Percentiles rank a stretch among this genome's conserved stretches.
Conservation (phyloP, 2,797 vertebrate species). For the Girardinus metallicus region DNA sequence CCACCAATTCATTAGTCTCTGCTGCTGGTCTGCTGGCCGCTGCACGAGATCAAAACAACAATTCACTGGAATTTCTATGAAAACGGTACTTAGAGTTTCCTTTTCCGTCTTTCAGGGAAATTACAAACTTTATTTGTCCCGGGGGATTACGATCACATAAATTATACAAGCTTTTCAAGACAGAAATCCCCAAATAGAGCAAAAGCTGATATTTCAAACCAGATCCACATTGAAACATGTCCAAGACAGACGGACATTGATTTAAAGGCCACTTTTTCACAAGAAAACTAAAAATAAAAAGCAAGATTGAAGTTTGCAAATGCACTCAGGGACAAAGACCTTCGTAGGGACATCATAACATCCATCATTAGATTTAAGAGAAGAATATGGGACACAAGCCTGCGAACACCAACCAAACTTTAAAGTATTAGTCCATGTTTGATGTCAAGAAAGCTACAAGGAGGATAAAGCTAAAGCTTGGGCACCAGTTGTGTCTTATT, state of each 20-base stretch:
- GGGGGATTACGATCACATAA: background rate
- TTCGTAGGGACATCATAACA: background rate
- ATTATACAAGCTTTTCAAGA: background rate
- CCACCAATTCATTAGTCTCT: constrained; percentile 39
- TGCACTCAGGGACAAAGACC: background rate
- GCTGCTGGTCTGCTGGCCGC: background rate
- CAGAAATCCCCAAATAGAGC: background rate
- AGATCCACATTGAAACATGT: background rate
- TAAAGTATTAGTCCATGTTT: background rate
- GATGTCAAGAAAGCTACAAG: background rate
- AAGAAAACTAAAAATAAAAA: background rate
- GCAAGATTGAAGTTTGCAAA: background rate
- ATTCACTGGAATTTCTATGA: constrained; percentile 2
- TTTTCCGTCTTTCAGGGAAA: background rate
- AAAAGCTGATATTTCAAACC: background rate
- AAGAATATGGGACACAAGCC: background rate
- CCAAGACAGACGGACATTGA: background rate
- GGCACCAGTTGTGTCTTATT: no score
- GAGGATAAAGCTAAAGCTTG: background rate
- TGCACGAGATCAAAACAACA: rapidly evolving
- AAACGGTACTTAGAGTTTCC: background rate
- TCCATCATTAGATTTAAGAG: background rate
- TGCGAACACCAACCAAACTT: background rate
- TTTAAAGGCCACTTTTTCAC: background rate
- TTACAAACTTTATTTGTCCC: background rate